phyloP scores from a whole-genome alignment of 2,113 vertebrate species.

The Microtus montanus region DNA sequence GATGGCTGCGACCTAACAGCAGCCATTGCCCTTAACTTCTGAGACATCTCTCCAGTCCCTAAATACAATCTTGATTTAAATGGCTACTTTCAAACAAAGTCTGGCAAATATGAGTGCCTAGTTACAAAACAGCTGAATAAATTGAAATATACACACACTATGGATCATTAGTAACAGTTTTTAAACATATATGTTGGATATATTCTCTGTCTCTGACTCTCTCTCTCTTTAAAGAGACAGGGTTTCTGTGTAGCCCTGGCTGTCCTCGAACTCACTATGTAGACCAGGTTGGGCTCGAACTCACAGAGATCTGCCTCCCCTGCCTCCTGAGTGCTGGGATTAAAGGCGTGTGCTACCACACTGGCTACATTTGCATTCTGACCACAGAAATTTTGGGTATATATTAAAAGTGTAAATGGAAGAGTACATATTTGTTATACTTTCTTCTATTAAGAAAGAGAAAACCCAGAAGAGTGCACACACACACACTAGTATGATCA shows the following conservation, averaged over 20 bases:
- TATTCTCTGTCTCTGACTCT: no score
- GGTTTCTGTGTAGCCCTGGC: not conserved
- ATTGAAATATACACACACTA: not conserved
- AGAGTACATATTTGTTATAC: not conserved
- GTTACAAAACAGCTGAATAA: not conserved
- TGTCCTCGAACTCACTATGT: not conserved
- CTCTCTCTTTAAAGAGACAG: not conserved
- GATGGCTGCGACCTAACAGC: not conserved
- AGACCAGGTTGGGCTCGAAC: not conserved
- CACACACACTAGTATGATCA: not conserved
- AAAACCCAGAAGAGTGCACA: not conserved
- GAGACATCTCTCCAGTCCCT: not conserved
- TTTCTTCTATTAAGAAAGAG: not conserved
- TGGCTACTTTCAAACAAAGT: not conserved
- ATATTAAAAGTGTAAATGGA: not conserved
- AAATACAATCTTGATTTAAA: slow-evolving; percentile 29
- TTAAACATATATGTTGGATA: not conserved
- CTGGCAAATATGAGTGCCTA: not conserved
- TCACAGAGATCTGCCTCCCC: no score
- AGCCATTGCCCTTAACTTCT: not conserved
- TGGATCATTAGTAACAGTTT: not conserved
- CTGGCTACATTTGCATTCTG: not conserved
- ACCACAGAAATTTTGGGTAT: not conserved
- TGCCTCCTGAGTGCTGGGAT: no score
- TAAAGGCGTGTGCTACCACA: no score